phyloP scores from a whole-genome alignment of 2,888 invertebrate species.

The Camptogramma bilineatum region DNA sequence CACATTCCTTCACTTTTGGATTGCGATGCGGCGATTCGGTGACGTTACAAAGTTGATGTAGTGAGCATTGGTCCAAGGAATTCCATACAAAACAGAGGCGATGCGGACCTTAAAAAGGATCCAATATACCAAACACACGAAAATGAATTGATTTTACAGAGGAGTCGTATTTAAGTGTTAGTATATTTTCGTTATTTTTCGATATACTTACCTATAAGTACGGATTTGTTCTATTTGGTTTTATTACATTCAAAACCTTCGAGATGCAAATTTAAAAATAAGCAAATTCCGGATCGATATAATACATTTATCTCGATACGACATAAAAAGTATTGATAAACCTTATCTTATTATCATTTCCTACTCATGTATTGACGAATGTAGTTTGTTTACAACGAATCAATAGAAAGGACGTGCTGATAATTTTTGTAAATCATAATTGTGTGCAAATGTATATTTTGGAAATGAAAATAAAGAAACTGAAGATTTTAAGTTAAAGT shows the following conservation, averaged over 20 bases:
- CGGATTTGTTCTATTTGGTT: no score
- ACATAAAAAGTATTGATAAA: conserved; percentile 21
- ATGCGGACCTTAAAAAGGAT: no score
- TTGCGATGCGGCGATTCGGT: no score
- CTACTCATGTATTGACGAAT: background rate
- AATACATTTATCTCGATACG: conserved; percentile 1
- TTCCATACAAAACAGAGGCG: no score
- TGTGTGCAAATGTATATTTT: background rate
- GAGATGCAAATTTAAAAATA: background rate
- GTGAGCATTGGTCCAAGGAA: no score
- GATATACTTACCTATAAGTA: no score
- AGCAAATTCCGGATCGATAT: background rate
- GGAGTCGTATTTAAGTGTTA: no score
- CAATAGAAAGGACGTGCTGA: conserved; percentile 1
- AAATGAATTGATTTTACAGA: no score
- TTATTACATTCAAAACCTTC: background rate
- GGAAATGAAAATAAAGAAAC: background rate
- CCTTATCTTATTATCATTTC: conserved; percentile 14
- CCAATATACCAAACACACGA: no score
- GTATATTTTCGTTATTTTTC: no score
- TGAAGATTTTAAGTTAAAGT: background rate
- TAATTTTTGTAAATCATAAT: background rate
- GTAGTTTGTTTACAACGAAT: conserved; percentile 25
- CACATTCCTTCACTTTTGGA: no score
- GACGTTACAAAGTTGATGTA: no score